Evolutionary conservation across 2,888 invertebrate genomes (phyloP).

Genomic region (Sympetrum striolatum): DNA sequence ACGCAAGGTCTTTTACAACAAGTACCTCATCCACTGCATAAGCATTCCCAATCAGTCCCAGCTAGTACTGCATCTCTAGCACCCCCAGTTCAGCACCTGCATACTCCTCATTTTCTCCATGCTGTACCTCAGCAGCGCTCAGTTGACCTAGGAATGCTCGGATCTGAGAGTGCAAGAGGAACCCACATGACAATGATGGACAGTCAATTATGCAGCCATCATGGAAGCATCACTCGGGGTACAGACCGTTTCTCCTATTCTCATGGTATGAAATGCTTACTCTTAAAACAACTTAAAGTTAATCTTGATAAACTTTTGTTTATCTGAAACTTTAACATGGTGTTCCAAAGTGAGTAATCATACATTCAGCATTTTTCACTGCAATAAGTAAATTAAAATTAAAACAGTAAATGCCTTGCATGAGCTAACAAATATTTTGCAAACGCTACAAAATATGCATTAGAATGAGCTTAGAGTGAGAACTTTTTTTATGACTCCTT

Average conservation of each 20-base stretch:
- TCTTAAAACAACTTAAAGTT: too few relatives aligned
- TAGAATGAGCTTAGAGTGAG: too few relatives aligned
- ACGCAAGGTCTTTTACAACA: not conserved
- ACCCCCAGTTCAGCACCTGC: constrained; percentile 38
- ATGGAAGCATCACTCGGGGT: not conserved
- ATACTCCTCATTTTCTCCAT: constrained; percentile 3
- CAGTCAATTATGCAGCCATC: not conserved
- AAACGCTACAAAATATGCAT: too few relatives aligned
- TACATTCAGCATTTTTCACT: too few relatives aligned
- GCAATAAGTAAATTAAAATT: too few relatives aligned
- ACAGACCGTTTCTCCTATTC: constrained; percentile 32
- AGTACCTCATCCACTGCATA: constrained; percentile 18
- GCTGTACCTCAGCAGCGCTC: constrained; percentile 46
- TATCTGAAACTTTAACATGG: too few relatives aligned
- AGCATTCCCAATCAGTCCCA: constrained; percentile 29
- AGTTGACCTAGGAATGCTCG: constrained; percentile 47
- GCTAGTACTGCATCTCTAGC: constrained; percentile 36
- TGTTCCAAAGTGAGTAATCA: too few relatives aligned
- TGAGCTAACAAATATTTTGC: too few relatives aligned
- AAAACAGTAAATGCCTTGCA: too few relatives aligned
- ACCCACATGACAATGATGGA: not conserved
- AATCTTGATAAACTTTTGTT: too few relatives aligned
- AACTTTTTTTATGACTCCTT: too few relatives aligned
- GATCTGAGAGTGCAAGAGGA: constrained; percentile 23
- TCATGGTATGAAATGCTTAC: constrained; percentile 2